Evolutionary conservation across 2,797 vertebrate species (phyloP).

Genomic region (Anguilla anguilla): DNA sequence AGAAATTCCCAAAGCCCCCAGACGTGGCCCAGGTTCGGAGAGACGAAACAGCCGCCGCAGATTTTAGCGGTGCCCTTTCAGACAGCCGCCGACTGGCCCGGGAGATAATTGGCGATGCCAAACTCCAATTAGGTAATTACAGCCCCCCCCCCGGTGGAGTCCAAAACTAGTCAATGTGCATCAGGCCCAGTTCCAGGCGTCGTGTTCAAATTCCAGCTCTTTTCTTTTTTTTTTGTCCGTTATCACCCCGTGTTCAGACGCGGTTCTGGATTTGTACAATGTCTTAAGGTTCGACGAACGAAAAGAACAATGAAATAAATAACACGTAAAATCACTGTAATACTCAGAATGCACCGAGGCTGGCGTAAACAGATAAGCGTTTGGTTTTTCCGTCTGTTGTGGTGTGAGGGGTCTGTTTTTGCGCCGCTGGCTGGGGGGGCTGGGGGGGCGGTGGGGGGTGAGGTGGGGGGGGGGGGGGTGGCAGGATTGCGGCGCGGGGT

Average conservation of each 20-base stretch:
- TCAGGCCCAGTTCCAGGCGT: no score
- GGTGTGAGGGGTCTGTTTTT: no score
- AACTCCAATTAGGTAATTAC: background rate
- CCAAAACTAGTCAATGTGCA: background rate
- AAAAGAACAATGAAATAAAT: background rate
- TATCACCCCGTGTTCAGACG: background rate
- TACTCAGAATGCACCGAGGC: background rate
- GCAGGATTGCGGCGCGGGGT: background rate
- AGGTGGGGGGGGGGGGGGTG: background rate
- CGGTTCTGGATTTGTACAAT: background rate
- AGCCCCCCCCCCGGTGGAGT: background rate
- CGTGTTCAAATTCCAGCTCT: background rate
- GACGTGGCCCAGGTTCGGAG: background rate
- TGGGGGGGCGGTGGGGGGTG: no score
- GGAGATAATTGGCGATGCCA: background rate
- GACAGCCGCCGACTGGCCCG: background rate
- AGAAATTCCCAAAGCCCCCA: background rate
- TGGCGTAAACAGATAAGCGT: background rate
- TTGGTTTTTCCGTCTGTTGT: background rate
- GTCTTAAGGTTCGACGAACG: background rate
- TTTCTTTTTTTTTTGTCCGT: background rate
- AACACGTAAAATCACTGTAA: background rate
- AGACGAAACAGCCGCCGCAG: background rate
- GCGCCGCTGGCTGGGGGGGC: background rate
- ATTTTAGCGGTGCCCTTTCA: background rate